phyloP scores from a whole-genome alignment of 2,797 vertebrate genomes.

The Vireo griseus region DNA sequence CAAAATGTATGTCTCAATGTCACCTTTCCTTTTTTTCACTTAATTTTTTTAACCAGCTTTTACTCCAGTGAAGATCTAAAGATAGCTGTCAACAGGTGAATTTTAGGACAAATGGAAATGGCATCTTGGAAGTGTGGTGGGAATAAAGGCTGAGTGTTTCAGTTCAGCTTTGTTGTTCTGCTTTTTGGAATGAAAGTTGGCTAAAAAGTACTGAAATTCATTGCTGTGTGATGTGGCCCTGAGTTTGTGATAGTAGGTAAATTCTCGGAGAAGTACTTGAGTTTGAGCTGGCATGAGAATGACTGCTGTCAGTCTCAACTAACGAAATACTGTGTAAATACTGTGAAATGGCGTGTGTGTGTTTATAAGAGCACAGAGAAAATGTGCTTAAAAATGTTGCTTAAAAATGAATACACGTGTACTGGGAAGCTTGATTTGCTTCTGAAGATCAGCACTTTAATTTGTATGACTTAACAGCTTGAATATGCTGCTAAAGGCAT shows the following conservation, averaged over 20 bases:
- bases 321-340: too few relatives aligned
- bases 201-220: neutral
- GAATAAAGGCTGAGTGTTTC: neutral
- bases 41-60: neutral
- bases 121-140: neutral
- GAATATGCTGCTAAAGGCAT: neutral
- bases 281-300: neutral
- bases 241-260: neutral
- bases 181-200: neutral
- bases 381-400: too few relatives aligned
- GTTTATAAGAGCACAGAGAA: neutral
- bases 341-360: rapidly evolving
- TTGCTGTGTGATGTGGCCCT: neutral
- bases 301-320: neutral
- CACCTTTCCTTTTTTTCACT: neutral
- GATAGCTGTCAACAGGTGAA: neutral
- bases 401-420: neutral
- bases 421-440: neutral
- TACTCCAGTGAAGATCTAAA: neutral
- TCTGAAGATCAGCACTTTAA: neutral
- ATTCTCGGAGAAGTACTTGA: neutral
- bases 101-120: neutral
- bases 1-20: neutral
- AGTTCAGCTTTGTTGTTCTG: neutral
- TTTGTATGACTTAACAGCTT: neutral